Base-by-base conservation (phyloP, 2,797 vertebrate genomes). In the Protonibea diacanthus region DNA sequence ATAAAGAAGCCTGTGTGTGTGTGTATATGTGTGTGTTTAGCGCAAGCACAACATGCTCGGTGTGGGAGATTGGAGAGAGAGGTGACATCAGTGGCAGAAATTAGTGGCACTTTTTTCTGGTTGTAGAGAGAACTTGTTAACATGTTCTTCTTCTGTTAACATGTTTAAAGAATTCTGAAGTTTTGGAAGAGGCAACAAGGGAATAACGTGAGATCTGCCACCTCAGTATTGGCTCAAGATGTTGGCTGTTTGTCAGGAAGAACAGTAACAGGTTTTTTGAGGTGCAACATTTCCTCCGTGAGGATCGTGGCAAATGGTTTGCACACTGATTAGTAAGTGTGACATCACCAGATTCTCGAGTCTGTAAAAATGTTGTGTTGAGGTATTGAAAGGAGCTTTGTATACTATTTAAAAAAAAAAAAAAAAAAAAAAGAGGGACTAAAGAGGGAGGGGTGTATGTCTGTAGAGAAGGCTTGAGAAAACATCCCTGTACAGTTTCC, bases 341-440 rank as follows among this genome's bases (percentile, higher is more conserved):
- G 85, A 90, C 85, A 87, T 90, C 85, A 85, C 75, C 70, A 17
- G 71, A 69, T 83, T 87, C 84, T 92, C 87, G 78, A 83, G 82
- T 61, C 62, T 53, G 63, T 74, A 83, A 76, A 87, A 83, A 81
- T 83, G 78, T 81, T 58, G 57, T 81, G 73, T 84, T 59, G 71
- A 85, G 63, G 42, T 53, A 61, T 25, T 89, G 82, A 93, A 91
- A 89, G 78, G 59, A 86, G 81, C 78, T 87, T 91, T 91, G 87
- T 90, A 51, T 77, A 71, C 29, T 80, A 67, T 86, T 33, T 38
- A 38, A 9, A 38, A 38, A 27, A 27, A 69, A 33, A 38, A 9
- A 38, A 38, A 27, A 27, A 69, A 33, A 8, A 38, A 38, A 84
- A 76, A 80, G 67, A 66, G 51, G 64, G 60, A 89, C 85, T 88